phyloP scores from a whole-genome alignment of 1,140 invertebrate genomes.

The Alviniconcha marisindica region DNA sequence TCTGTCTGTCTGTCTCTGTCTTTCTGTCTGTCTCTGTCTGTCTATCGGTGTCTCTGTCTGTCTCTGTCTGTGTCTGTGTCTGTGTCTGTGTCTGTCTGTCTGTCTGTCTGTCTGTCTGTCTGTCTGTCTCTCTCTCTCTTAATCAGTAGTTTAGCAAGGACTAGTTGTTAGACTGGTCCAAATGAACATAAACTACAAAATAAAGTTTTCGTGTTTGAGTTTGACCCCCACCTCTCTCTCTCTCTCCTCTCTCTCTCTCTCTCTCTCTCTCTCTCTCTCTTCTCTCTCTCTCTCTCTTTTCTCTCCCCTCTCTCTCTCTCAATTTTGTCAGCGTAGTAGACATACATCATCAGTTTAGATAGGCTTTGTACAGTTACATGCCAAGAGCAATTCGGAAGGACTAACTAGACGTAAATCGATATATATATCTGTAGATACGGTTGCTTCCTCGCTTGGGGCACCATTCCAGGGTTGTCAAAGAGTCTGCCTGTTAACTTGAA shows the following conservation, averaged over 20 bases:
- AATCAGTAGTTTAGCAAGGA: no score
- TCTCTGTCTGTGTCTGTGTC: background rate
- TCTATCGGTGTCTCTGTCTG: background rate
- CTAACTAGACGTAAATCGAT: no score
- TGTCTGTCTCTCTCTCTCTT: background rate
- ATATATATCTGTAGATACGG: no score
- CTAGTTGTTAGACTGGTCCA: background rate
- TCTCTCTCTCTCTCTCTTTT: background rate
- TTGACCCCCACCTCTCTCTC: background rate
- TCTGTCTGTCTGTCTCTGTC: background rate
- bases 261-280: background rate
- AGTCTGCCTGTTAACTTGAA: no score
- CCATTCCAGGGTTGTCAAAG: no score
- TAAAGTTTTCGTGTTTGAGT: background rate
- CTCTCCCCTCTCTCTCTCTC: background rate
- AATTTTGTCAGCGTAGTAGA: background rate
- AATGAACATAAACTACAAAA: background rate
- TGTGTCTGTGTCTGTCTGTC: background rate
- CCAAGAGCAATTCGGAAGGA: no score
- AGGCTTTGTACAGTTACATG: no score
- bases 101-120: background rate
- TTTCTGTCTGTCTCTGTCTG: conserved; percentile 2
- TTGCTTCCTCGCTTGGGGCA: no score
- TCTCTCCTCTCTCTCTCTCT: background rate
- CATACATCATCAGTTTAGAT: background rate